These are phyloP conservation scores for Rhaphigaster nebulosa DNA, from an alignment of 2,888 invertebrate species.

Conservation along the genomic window DNA sequence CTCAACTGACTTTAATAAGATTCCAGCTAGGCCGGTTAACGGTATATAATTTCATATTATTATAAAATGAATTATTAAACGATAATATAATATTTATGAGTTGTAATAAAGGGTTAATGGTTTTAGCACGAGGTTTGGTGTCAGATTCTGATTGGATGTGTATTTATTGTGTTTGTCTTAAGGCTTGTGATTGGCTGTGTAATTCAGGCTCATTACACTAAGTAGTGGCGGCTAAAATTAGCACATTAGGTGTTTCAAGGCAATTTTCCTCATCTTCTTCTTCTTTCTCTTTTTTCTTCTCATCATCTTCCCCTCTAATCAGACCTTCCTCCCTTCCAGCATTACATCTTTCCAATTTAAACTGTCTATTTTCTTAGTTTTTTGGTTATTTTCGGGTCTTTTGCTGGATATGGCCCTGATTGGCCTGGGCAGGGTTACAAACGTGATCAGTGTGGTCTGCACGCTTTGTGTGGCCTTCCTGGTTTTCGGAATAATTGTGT, in stretches of 20 bases:
- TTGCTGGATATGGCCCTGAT: background rate
- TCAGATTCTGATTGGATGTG: slow-evolving; percentile 23
- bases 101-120: background rate
- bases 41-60: background rate
- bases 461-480: background rate
- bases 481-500: background rate
- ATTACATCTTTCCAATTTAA: slow-evolving; percentile 41
- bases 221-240: slow-evolving; percentile 31
- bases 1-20: background rate
- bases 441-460: background rate
- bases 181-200: slow-evolving; percentile 9
- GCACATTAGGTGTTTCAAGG: slow-evolving; percentile 39
- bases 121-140: background rate
- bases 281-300: slow-evolving; percentile 6
- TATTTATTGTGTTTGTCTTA: slow-evolving; percentile 45
- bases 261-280: slow-evolving; percentile 20
- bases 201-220: slow-evolving; percentile 39
- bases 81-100: slow-evolving; percentile 19
- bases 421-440: background rate
- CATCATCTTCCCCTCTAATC: slow-evolving; percentile 30
- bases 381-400: slow-evolving; percentile 8
- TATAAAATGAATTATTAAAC: background rate
- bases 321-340: slow-evolving; percentile 39
- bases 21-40: background rate
- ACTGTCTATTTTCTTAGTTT: slow-evolving; percentile 43